A percentile compares a stretch with the other conserved stretches of the same genome.
Conservation (phyloP, 2,888 invertebrate genomes). For the Pachydiplax longipennis region DNA sequence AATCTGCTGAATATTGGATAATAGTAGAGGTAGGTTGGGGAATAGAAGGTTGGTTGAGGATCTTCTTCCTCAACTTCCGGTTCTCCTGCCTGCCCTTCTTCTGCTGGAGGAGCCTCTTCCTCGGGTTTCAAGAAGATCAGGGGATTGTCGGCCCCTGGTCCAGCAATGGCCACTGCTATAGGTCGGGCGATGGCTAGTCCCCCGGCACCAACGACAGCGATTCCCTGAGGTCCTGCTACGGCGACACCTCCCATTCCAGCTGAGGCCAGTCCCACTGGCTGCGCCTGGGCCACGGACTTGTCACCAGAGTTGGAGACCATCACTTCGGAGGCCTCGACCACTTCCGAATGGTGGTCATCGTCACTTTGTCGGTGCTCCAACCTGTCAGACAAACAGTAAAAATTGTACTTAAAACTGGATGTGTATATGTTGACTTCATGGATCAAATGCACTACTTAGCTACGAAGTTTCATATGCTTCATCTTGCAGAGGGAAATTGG, state of each 20-base stretch:
- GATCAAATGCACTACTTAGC: too few species aligned
- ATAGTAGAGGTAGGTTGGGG: background rate
- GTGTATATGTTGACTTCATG: too few species aligned
- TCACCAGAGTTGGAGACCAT: slow-evolving; percentile 66
- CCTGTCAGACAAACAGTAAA: background rate
- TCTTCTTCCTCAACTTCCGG: slow-evolving; percentile 57
- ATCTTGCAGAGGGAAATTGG: too few species aligned
- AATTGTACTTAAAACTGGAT: too few species aligned
- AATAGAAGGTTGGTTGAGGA: slow-evolving; percentile 49
- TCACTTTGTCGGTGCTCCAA: background rate
- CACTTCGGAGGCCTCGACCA: slow-evolving; percentile 27
- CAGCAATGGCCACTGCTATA: slow-evolving; percentile 77
- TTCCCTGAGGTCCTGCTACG: slow-evolving; percentile 73
- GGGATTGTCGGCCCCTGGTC: slow-evolving; percentile 58
- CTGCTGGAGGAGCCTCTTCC: background rate
- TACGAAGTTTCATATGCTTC: too few species aligned
- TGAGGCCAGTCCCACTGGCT: slow-evolving; percentile 74
- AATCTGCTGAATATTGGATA: background rate
- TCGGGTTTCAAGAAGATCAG: slow-evolving; percentile 49
- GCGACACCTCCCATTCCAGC: slow-evolving; percentile 71
- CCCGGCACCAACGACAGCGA: slow-evolving; percentile 73
- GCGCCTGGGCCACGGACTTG: slow-evolving; percentile 75
- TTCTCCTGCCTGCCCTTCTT: slow-evolving; percentile 57
- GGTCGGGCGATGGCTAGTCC: slow-evolving; percentile 76
- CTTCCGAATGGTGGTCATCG: background rate